Base-by-base conservation (phyloP, 2,888 invertebrate genomes). In the Philereme transversata region DNA sequence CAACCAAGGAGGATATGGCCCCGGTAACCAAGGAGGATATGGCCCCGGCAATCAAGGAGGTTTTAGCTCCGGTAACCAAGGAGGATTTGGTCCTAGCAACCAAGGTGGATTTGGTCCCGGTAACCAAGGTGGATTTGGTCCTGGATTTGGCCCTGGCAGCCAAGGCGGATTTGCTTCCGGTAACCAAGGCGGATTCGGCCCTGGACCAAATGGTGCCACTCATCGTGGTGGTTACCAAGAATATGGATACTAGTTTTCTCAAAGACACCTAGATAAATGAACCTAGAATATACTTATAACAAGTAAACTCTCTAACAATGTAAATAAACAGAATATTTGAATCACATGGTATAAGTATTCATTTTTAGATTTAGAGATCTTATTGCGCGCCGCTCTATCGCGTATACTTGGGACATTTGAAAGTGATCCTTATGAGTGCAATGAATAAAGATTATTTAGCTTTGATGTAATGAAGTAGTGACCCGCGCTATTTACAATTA, bases 211-310 rank as follows among this genome's bases (percentile, higher is more conserved):
- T 55, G 53, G 60, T 9, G 61, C 22, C 22, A 22, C 22, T 54
- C 5, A 60, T 33, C 64, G 34, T 10, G 64, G 62, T 6, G 68
- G 65, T 10, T 68, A 68, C 48, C 6, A 68, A 57, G 51, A 65
- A 0, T 40, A 57, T 6, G 65, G 68, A n/a, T 65, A 68, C 51
- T 68, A 65, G 53, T 9, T 8, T 43, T 22, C 22, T 22, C 22
- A 22, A 22, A 22, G 22, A 22, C 22, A 22, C 22, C 1, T 22
- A 22, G 22, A 22, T 22, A n/a, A n/a, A n/a, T n/a, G n/a, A n/a
- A 22, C 22, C 22, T 22, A 22, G 22, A 22, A 22, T 22, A 22
- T 22, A 22, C 22, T 2, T 22, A 22, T 2, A 22, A 22, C 22
- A 22, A 3, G 1, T 22, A 22, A 22, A 22, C 1, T 22, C 22